Conservation (phyloP, 2,113 vertebrate species). For the Corvus hawaiiensis region DNA sequence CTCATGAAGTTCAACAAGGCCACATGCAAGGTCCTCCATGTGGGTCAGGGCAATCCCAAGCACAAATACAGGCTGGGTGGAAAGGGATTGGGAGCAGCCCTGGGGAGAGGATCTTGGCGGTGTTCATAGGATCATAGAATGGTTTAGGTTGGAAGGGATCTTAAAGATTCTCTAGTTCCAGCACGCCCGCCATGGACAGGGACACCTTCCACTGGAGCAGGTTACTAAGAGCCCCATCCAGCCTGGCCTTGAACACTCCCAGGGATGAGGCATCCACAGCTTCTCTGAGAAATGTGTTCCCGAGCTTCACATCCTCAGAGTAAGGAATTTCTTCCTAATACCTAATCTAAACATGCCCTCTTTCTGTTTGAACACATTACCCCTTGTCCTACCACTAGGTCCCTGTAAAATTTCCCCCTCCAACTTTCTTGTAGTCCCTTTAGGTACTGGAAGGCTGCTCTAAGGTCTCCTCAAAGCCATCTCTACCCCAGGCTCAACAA, state of each 20-base stretch:
- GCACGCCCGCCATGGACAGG: not conserved
- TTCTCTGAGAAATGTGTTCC: not conserved
- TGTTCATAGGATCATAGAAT: not conserved
- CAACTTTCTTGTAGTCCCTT: not conserved
- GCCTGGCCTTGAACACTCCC: not conserved
- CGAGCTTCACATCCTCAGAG: not conserved
- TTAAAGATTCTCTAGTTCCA: not conserved
- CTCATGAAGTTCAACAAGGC: not conserved
- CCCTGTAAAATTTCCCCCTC: not conserved
- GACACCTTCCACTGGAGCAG: no score
- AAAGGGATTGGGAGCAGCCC: not conserved
- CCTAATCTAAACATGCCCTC: not conserved
- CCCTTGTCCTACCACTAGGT: not conserved
- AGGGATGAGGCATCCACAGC: not conserved
- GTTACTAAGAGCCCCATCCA: not conserved
- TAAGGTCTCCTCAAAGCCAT: not conserved
- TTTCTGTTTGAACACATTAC: not conserved
- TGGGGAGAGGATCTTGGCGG: not conserved
- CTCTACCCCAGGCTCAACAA: not conserved
- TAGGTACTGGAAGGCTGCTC: not conserved
- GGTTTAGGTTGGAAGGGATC: not conserved
- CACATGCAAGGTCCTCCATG: rapidly evolving
- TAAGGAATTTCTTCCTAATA: not conserved
- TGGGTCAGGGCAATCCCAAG: not conserved
- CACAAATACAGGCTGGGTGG: not conserved